These are phyloP conservation scores for Choristoneura rosaceana DNA, from an alignment of 2,888 invertebrate genomes.

Conservation along the genomic window DNA sequence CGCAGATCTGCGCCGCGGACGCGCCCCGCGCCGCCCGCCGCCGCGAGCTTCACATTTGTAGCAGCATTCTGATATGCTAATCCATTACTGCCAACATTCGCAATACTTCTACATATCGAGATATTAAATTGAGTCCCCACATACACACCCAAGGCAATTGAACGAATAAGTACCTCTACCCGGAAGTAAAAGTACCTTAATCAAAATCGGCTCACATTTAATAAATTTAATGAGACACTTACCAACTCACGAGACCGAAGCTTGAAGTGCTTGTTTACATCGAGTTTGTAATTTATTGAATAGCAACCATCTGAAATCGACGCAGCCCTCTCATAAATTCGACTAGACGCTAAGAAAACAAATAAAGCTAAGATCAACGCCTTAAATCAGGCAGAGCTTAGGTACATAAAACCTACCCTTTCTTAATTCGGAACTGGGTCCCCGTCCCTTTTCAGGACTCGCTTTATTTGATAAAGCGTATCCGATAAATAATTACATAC, in stretches of 20 bases:
- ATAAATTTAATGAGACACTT: background rate
- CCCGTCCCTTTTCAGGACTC: conserved; percentile 25
- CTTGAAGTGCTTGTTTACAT: background rate
- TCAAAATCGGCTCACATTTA: background rate
- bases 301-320: background rate
- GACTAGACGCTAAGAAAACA: conserved; percentile 23
- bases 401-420: conserved; percentile 21
- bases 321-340: conserved; percentile 13
- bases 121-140: no score
- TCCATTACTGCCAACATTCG: conserved; percentile 1
- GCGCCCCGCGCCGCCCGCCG: conserved; percentile 3
- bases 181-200: background rate
- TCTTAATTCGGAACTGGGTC: conserved; percentile 22
- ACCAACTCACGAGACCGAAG: background rate
- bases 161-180: background rate
- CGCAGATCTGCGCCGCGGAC: conserved; percentile 17
- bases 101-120: background rate
- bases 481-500: conserved; percentile 38
- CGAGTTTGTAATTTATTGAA: background rate
- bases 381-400: conserved; percentile 14
- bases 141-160: no score
- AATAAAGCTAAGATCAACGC: conserved; percentile 30
- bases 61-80: conserved; percentile 15
- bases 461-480: conserved; percentile 34
- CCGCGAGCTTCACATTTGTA: conserved; percentile 22